Evolutionary conservation across 2,797 vertebrate species (phyloP).

Genomic region (Coendou prehensilis): DNA sequence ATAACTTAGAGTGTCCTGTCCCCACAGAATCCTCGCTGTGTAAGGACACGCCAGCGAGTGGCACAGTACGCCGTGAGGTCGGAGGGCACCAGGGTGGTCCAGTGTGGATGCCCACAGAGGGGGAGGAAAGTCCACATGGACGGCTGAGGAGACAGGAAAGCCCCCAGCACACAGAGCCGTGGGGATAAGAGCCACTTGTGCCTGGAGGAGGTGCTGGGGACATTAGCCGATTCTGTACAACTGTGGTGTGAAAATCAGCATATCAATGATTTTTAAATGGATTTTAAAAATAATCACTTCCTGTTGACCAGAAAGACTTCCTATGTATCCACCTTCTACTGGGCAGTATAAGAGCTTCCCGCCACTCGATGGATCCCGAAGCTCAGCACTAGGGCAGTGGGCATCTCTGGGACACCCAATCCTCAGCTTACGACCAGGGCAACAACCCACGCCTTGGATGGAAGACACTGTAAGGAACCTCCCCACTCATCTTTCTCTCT

Average conservation of each 20-base stretch:
- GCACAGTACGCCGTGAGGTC: accelerated
- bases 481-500: not conserved
- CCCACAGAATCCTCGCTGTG: accelerated
- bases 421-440: not conserved
- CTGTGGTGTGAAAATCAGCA: not conserved
- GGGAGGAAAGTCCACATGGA: not conserved
- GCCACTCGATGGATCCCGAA: accelerated
- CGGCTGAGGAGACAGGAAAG: not conserved
- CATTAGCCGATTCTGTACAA: not conserved
- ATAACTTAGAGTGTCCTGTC: not conserved
- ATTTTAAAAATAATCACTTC: not conserved
- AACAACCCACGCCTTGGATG: not conserved
- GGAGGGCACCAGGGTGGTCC: not conserved
- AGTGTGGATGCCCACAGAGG: not conserved
- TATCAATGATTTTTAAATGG: not conserved
- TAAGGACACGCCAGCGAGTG: not conserved
- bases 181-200: not conserved
- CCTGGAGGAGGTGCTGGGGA: not conserved
- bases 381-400: no score
- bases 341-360: no score
- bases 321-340: not conserved
- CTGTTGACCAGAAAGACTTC: not conserved
- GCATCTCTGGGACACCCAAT: not conserved
- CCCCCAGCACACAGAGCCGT: no score
- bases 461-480: not conserved